phyloP scores from a whole-genome alignment of 2,113 vertebrate genomes.

The Ceyx cyanopectus region DNA sequence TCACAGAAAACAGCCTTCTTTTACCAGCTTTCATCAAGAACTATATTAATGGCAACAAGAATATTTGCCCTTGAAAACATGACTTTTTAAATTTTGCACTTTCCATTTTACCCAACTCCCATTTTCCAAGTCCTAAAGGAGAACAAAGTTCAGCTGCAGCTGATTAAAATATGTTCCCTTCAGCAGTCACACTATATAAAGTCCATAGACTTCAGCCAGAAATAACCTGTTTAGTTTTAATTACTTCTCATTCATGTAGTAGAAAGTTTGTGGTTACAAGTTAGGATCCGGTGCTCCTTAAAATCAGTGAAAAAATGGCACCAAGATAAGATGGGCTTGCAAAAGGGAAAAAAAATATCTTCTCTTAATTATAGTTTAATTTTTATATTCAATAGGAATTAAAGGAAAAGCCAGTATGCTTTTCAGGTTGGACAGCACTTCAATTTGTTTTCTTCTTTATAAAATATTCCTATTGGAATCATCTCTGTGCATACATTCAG shows the following conservation, averaged over 20 bases:
- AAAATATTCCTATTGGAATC: slow-evolving; percentile 40
- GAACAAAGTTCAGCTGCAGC: background rate
- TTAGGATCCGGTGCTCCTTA: background rate
- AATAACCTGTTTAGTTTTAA: background rate
- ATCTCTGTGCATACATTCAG: slow-evolving; percentile 15
- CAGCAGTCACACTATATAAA: background rate
- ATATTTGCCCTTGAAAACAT: background rate
- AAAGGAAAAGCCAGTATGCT: background rate
- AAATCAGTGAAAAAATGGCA: background rate
- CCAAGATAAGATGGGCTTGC: background rate
- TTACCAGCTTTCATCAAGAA: background rate
- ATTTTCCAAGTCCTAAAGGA: background rate
- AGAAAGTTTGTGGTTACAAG: background rate
- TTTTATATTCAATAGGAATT: background rate
- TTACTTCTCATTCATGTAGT: background rate
- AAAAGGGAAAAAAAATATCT: background rate
- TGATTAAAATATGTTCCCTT: background rate
- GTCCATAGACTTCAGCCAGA: background rate
- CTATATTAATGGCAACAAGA: background rate
- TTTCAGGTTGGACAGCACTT: background rate
- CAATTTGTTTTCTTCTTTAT: slow-evolving; percentile 33
- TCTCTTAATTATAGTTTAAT: background rate
- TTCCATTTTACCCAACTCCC: background rate
- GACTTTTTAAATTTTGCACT: background rate
- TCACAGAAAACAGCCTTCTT: background rate